These are phyloP conservation scores for Ectropis grisescens DNA, from an alignment of 1,140 invertebrate species.

Conservation along the genomic window DNA sequence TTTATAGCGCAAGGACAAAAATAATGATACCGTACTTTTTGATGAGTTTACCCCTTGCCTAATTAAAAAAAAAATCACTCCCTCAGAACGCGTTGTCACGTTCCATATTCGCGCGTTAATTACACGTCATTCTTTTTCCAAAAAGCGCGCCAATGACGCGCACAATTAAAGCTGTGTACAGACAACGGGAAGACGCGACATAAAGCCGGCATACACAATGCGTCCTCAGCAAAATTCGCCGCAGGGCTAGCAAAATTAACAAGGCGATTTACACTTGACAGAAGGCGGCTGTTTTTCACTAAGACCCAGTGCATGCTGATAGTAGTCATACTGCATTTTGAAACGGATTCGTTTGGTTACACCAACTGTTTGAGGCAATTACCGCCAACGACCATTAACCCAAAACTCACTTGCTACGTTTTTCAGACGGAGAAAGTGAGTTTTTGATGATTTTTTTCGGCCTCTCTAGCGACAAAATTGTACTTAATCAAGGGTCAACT, in stretches of 20 bases:
- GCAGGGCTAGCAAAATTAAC: constrained; percentile 66
- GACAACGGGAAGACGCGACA: constrained; percentile 67
- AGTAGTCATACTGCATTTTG: no score
- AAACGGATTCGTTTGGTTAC: no score
- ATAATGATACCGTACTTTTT: no score
- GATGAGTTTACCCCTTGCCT: constrained; percentile 50
- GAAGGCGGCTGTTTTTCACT: constrained; percentile 56
- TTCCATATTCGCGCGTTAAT: constrained; percentile 69
- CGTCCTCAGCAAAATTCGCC: constrained; percentile 66
- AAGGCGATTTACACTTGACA: constrained; percentile 70
- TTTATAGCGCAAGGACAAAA: no score
- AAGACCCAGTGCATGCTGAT: constrained; percentile 18
- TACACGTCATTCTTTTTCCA: constrained; percentile 69
- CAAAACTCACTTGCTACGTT: no score
- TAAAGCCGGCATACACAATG: constrained; percentile 66
- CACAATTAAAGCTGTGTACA: constrained; percentile 66
- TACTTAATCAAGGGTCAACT: no score
- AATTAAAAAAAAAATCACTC: constrained; percentile 62
- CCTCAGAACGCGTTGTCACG: constrained; percentile 64
- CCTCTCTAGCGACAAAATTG: no score
- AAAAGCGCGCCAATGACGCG: constrained; percentile 67
- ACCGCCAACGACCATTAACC: no score
- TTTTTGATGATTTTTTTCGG: no score
- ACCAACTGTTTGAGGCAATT: no score
- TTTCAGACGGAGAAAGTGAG: no score